Evolutionary conservation across 1,140 invertebrate species (phyloP), one percentile per base, ranked within the genome.

Genomic region (Hyphantria cunea): DNA sequence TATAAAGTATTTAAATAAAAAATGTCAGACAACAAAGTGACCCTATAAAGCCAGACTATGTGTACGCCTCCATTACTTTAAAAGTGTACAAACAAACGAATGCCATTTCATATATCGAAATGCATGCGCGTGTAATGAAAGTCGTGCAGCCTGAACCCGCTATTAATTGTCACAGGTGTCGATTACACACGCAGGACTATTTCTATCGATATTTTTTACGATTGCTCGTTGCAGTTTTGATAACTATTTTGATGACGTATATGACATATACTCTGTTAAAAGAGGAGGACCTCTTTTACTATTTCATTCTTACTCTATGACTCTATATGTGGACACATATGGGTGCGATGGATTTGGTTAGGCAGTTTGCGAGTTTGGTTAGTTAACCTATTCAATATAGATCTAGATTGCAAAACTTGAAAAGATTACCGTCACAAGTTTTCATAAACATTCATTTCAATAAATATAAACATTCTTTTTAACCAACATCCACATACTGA

Each of bases 121-220:
- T 14, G 48, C n/a, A 50, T 34, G 49, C 55, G 55, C 66, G 58
- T 68, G 70, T 78, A 87, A 84, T 82, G 72, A 79, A 84, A 84
- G 74, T 80, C 74, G 73, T 78, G 76, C 66, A 63, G 70, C 49
- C 68, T 68, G 65, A 68, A 67, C 59, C 61, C 68, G 42, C 65
- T 77, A 83, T 85, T 84, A 85, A 83, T 87, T 78, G 82, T 84
- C 82, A 62, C 84, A 87, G 80, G 84, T 87, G 84, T 76, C 78
- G 80, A 85, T 85, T 84, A 80, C 79, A 68, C 64, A 68, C 12
- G 12, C 39, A 45, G 44, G 42, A 55, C 45, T 51, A 42, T 64
- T 58, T 32, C 32, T 64, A 51, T 42, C 37, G 39, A 49, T 64
- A 34, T 12, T 49, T 37, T 64, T 64, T 64, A 50, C 41, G 49